Evolutionary conservation across 2,888 invertebrate species (phyloP).

Genomic region (Anorthoa munda): DNA sequence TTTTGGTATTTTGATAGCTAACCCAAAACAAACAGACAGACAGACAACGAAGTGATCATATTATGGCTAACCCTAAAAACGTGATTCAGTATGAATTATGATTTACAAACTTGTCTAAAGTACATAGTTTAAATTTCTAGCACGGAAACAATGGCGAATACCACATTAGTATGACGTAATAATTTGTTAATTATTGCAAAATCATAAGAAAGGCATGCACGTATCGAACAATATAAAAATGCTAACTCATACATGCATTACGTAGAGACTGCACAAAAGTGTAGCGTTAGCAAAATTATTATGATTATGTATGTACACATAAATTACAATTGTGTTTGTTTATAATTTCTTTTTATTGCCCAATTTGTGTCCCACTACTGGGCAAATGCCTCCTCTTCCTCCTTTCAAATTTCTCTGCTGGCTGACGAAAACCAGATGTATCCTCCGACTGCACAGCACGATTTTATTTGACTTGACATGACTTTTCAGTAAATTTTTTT

Average conservation of each 20-base stretch:
- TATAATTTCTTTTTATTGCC: background rate
- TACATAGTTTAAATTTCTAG: too few relatives aligned
- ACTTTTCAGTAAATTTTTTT: too few relatives aligned
- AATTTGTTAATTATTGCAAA: constrained; percentile 23
- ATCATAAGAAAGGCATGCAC: background rate
- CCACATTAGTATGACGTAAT: constrained; percentile 28
- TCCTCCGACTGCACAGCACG: too few relatives aligned
- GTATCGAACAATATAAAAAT: constrained; percentile 15
- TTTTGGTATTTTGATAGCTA: background rate
- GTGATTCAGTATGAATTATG: too few relatives aligned
- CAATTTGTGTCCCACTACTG: too few relatives aligned
- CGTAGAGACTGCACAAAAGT: constrained; percentile 25
- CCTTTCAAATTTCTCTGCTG: too few relatives aligned
- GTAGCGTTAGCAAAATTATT: constrained; percentile 6
- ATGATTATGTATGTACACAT: background rate
- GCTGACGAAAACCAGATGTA: too few relatives aligned
- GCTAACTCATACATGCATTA: constrained; percentile 4
- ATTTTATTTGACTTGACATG: too few relatives aligned
- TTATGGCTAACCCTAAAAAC: too few relatives aligned
- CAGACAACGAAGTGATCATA: too few relatives aligned
- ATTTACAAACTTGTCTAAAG: too few relatives aligned
- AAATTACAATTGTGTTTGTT: constrained; percentile 22
- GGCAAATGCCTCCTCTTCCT: too few relatives aligned
- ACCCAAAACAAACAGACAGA: background rate
- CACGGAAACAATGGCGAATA: constrained; percentile 22